Base-by-base conservation (phyloP, 2,113 vertebrate genomes). In the Boulengeromyrus knoepffleri region DNA sequence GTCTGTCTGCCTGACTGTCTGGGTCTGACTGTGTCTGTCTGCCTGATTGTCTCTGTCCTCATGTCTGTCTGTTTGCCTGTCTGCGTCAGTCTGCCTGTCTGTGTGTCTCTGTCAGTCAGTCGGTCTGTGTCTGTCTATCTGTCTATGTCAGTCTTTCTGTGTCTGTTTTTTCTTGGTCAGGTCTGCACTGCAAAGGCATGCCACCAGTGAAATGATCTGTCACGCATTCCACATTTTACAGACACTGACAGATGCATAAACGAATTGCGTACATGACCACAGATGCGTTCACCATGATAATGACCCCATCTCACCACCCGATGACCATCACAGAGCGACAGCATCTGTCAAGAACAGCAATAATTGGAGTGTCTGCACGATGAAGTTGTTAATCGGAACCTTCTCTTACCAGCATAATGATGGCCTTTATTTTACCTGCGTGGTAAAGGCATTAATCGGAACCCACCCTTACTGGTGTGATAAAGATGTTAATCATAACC, bases 361-460 rank as follows among this genome's bases (percentile, higher is more conserved):
- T 74, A 36, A 74, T 3, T 36, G 31, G 27, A 74, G 66, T 15
- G 31, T 74, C 66, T 74, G 66, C 3, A 36, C 31, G 4, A 74
- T 31, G 31, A 74, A 36, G 70, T 66, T 2, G 21, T 62, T 10
- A 27, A 27, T 66, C 8, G 9, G 58, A 10, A 66, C 58, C 58
- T 66, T 66, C 24, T n/a, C 58, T 66, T 66, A 10, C 24, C 8
- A 10, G 58, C 58, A 66, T 66, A 66, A 66, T 27, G 58, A 27
- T 3, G 58, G 58, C 58, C 24, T 62, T 66, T 91, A 93, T 89
- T 91, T 93, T 94, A 93, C 85, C 94, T 99, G 99, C 92, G 98
- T 99, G 46, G 7, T 62, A 62, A 62, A 24, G 56, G 56, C 56
- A 62, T n/a, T 27, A 66, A n/a, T 66, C 9, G 24, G 58, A 66